Percentiles rank a stretch among this genome's conserved stretches.
phyloP scores from a whole-genome alignment of 2,113 vertebrate genomes.

The Capreolus pygargus region DNA sequence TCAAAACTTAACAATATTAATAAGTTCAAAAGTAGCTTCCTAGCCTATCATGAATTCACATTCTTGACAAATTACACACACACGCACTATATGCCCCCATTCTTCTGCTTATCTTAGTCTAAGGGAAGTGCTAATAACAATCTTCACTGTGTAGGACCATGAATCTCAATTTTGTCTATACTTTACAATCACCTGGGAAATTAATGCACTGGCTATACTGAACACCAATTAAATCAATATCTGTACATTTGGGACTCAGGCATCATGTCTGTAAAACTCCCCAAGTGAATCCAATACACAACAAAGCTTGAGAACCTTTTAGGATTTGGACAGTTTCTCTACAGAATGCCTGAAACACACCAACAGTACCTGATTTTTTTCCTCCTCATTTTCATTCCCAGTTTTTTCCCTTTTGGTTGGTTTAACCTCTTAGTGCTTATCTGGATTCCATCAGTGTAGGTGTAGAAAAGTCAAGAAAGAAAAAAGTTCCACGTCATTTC shows the following conservation, averaged over 20 bases:
- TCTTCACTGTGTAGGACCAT: neutral
- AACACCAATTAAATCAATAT: neutral
- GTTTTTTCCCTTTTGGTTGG: neutral
- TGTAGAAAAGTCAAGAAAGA: neutral
- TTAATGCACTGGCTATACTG: neutral
- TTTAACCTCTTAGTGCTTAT: neutral
- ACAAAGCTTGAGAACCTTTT: neutral
- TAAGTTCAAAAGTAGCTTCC: conserved; percentile 8
- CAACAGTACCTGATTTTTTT: neutral
- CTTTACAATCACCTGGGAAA: neutral
- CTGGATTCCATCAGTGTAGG: neutral
- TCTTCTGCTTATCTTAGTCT: neutral
- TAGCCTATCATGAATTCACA: neutral
- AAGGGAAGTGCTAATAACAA: neutral
- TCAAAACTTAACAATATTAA: conserved; percentile 27
- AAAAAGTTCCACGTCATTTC: neutral
- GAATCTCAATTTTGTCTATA: neutral
- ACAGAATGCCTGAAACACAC: neutral
- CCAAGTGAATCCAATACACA: neutral
- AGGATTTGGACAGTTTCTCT: neutral
- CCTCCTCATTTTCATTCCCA: neutral
- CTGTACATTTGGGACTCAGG: neutral
- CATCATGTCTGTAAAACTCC: neutral
- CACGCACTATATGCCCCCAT: neutral
- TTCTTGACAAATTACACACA: neutral